Evolutionary conservation across 2,888 invertebrate genomes (phyloP).

Genomic region (Leptopilina drosophilae): DNA sequence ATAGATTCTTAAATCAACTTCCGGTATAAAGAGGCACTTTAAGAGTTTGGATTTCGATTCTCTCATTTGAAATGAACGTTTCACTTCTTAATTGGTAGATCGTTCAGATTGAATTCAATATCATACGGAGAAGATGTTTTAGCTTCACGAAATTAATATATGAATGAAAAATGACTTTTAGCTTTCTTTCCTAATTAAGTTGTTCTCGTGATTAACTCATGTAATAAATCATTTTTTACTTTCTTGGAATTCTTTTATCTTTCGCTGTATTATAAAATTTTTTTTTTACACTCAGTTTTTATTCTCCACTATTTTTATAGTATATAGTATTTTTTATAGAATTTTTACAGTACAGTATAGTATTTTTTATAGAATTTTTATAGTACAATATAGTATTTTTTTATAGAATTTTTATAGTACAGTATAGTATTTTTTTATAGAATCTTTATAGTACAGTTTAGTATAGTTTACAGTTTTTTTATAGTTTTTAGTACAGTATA

Average conservation of each 20-base stretch:
- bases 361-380: too few relatives aligned
- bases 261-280: too few relatives aligned
- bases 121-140: conserved; percentile 39
- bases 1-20: conserved; percentile 21
- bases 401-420: too few relatives aligned
- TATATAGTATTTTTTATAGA: too few relatives aligned
- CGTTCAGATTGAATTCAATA: conserved; percentile 55
- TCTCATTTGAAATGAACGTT: conserved; percentile 56
- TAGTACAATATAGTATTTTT: too few relatives aligned
- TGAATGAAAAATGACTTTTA: conserved; percentile 9
- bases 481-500: too few relatives aligned
- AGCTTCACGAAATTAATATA: conserved; percentile 34
- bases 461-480: too few relatives aligned
- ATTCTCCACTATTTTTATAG: too few relatives aligned
- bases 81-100: conserved; percentile 59
- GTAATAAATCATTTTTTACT: conserved; percentile 10
- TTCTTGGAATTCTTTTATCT: not conserved
- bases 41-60: conserved; percentile 50
- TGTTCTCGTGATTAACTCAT: conserved; percentile 5
- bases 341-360: too few relatives aligned
- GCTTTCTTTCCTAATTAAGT: conserved; percentile 2
- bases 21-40: conserved; percentile 14
- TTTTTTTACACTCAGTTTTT: too few relatives aligned
- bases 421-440: too few relatives aligned
- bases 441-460: too few relatives aligned